Evolutionary conservation across 2,888 invertebrate species (phyloP).

Genomic region (Elysia crispata): DNA sequence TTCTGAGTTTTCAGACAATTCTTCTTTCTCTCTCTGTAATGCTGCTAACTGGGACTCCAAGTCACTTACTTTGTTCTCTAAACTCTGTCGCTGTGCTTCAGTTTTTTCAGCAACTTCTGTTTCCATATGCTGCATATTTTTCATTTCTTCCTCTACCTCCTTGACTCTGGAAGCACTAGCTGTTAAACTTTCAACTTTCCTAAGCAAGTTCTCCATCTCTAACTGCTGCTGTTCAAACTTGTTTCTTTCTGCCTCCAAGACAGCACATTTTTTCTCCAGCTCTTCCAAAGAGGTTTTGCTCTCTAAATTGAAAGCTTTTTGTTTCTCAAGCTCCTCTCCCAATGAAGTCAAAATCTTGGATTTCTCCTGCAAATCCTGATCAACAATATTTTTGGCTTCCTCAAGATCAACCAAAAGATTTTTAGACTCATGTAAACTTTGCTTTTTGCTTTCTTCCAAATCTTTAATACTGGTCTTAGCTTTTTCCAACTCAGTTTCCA

Average conservation of each 20-base stretch:
- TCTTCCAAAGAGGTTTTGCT: not conserved
- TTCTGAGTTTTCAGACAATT: not conserved
- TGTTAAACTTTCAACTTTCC: not conserved
- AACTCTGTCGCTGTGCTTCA: too few relatives aligned
- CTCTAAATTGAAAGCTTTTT: not conserved
- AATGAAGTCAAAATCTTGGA: not conserved
- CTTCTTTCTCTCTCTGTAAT: not conserved
- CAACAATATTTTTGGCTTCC: not conserved
- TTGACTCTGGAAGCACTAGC: too few relatives aligned
- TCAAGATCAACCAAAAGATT: too few relatives aligned
- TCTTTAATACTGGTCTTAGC: constrained; percentile 23
- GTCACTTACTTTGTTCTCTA: too few relatives aligned
- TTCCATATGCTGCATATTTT: too few relatives aligned
- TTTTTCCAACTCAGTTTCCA: constrained; percentile 36
- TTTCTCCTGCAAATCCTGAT: constrained; percentile 28
- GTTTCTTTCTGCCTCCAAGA: constrained; percentile 24
- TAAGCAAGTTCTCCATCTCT: constrained; percentile 2
- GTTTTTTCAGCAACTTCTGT: too few relatives aligned
- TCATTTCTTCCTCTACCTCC: too few relatives aligned
- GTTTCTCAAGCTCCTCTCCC: constrained; percentile 13
- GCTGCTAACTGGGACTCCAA: not conserved
- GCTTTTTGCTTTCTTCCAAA: not conserved
- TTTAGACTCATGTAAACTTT: too few relatives aligned
- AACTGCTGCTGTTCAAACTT: not conserved
- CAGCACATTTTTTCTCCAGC: not conserved